These are phyloP conservation scores for Habropoda laboriosa DNA, from an alignment of 1,140 invertebrate genomes.

Conservation along the genomic window DNA sequence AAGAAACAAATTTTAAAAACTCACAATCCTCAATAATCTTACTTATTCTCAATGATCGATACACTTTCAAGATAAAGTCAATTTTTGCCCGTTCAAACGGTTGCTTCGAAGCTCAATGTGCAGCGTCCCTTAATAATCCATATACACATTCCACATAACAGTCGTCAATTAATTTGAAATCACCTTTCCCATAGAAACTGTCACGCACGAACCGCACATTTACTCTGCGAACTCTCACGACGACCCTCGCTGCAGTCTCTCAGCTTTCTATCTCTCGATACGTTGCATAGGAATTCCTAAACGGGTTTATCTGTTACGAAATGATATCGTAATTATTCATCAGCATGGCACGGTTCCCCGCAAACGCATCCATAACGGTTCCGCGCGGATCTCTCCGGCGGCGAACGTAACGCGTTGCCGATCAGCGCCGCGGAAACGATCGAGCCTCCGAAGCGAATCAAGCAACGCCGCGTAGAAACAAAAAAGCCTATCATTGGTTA, in stretches of 20 bases:
- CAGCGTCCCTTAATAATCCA: background rate
- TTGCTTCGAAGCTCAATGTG: too few species aligned
- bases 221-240: too few species aligned
- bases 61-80: too few species aligned
- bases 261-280: background rate
- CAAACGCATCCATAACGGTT: slow-evolving; percentile 2
- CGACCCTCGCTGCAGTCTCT: slow-evolving; percentile 22
- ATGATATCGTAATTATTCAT: slow-evolving; percentile 17
- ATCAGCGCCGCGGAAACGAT: slow-evolving; percentile 26
- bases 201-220: too few species aligned
- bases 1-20: too few species aligned
- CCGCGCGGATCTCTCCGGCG: slow-evolving; percentile 3
- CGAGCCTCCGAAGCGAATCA: background rate
- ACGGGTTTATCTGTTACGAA: slow-evolving; percentile 28
- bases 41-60: too few species aligned
- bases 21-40: too few species aligned
- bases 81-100: too few species aligned
- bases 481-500: slow-evolving; percentile 66
- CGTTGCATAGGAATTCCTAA: slow-evolving; percentile 32
- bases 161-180: background rate
- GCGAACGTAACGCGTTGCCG: background rate
- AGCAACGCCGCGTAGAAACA: slow-evolving; percentile 4
- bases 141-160: background rate
- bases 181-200: background rate
- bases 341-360: too few species aligned